These are phyloP conservation scores for Dyspetes luteomarginatus DNA, from an alignment of 2,888 invertebrate species.

Conservation along the genomic window DNA sequence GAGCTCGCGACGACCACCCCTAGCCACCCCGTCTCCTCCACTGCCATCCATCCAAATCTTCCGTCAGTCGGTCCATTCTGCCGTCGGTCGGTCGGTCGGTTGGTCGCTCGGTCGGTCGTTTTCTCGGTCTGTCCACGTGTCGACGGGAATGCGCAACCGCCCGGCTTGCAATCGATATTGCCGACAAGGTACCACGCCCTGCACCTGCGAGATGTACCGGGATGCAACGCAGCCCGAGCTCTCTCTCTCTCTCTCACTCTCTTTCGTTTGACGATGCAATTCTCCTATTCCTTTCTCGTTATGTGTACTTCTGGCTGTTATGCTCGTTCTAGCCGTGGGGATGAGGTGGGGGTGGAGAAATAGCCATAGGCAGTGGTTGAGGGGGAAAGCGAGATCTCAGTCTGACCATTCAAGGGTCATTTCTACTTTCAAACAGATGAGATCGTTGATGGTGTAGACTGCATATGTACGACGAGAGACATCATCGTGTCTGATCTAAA, in stretches of 20 bases:
- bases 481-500: neutral
- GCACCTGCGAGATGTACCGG: slow-evolving; percentile 82
- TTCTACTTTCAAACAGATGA: slow-evolving; percentile 17
- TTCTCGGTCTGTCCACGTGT: slow-evolving; percentile 79
- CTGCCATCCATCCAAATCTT: neutral
- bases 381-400: neutral
- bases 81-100: slow-evolving; percentile 19
- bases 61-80: slow-evolving; percentile 26
- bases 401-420: slow-evolving; percentile 29
- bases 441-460: slow-evolving; percentile 2
- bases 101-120: slow-evolving; percentile 28
- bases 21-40: neutral
- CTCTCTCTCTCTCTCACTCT: slow-evolving; percentile 13
- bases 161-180: slow-evolving; percentile 83
- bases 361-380: neutral
- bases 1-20: neutral
- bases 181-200: slow-evolving; percentile 83
- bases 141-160: slow-evolving; percentile 83
- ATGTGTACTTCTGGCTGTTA: slow-evolving; percentile 12
- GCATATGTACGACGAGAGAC: neutral
- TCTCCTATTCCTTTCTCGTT: slow-evolving; percentile 8
- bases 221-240: slow-evolving; percentile 71
- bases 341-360: neutral
- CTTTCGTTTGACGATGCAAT: slow-evolving; percentile 13
- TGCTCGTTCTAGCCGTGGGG: neutral